Percentiles rank a stretch among this genome's conserved stretches.
Conservation (phyloP, 2,888 invertebrate genomes). For the Furcula furcula region DNA sequence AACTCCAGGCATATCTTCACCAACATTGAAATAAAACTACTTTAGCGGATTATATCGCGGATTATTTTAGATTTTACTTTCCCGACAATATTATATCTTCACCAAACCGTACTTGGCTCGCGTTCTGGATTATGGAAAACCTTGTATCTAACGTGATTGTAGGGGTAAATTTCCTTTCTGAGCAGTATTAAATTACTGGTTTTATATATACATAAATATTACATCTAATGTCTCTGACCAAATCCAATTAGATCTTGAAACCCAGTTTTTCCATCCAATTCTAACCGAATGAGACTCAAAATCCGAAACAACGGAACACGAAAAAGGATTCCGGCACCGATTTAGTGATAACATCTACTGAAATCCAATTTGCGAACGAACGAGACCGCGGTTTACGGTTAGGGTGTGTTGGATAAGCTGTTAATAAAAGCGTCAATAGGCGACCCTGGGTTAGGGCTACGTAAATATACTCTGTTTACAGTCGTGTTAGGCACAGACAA, state of each 20-base stretch:
- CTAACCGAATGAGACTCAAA: slow-evolving; percentile 4
- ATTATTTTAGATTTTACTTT: too few species aligned
- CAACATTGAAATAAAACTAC: too few species aligned
- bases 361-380: slow-evolving; percentile 8
- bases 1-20: too few species aligned
- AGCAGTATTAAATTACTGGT: too few species aligned
- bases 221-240: background rate
- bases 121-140: too few species aligned
- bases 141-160: too few species aligned
- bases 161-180: too few species aligned
- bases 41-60: too few species aligned
- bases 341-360: slow-evolving; percentile 3
- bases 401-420: slow-evolving; percentile 11
- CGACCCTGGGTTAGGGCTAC: slow-evolving; percentile 17
- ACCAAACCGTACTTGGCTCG: too few species aligned
- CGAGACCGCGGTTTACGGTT: background rate
- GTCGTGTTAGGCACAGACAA: slow-evolving; percentile 22
- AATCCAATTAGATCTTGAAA: slow-evolving; percentile 3
- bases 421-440: slow-evolving; percentile 29
- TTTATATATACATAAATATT: too few species aligned
- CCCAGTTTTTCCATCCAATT: slow-evolving; percentile 1
- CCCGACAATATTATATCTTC: too few species aligned
- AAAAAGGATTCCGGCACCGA: slow-evolving; percentile 3
- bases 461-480: slow-evolving; percentile 38
- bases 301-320: slow-evolving; percentile 8